phyloP scores from a whole-genome alignment of 2,113 vertebrate species.

The Corydoras maculifer region DNA sequence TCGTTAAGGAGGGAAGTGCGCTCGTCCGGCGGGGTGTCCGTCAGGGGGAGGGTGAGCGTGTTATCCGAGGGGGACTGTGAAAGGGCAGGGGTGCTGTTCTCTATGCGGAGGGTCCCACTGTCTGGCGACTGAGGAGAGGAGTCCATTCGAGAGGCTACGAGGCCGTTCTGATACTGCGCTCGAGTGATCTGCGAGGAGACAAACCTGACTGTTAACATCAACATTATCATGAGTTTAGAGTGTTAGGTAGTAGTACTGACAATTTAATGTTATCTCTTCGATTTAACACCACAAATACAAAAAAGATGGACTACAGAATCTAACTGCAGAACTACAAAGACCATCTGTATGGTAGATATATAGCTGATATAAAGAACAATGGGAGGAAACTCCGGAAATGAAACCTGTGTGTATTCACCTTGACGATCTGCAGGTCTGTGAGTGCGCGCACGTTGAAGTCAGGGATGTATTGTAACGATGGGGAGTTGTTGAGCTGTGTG shows the following conservation, averaged over 20 bases:
- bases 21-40: slow-evolving; percentile 67
- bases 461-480: slow-evolving; percentile 70
- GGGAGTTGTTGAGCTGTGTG: slow-evolving; percentile 71
- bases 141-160: slow-evolving; percentile 82
- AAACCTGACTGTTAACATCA: no score
- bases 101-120: slow-evolving; percentile 50
- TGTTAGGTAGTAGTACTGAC: no score
- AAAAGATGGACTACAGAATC: no score
- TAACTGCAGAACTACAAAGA: no score
- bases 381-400: no score
- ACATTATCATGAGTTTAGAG: no score
- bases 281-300: no score
- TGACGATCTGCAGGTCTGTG: slow-evolving; percentile 84
- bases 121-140: slow-evolving; percentile 83
- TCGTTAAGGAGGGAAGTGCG: slow-evolving; percentile 83
- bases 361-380: no score
- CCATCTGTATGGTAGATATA: no score
- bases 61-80: slow-evolving; percentile 40
- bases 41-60: slow-evolving; percentile 41
- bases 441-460: slow-evolving; percentile 91
- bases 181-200: slow-evolving; percentile 71
- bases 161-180: slow-evolving; percentile 89
- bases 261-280: no score
- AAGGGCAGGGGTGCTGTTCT: slow-evolving; percentile 16
- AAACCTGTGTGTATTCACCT: slow-evolving; percentile 57